A percentile compares a stretch with the other conserved stretches of the same genome.
Evolutionary conservation across 2,888 invertebrate species (phyloP).

Genomic region (Catocala fraxini): DNA sequence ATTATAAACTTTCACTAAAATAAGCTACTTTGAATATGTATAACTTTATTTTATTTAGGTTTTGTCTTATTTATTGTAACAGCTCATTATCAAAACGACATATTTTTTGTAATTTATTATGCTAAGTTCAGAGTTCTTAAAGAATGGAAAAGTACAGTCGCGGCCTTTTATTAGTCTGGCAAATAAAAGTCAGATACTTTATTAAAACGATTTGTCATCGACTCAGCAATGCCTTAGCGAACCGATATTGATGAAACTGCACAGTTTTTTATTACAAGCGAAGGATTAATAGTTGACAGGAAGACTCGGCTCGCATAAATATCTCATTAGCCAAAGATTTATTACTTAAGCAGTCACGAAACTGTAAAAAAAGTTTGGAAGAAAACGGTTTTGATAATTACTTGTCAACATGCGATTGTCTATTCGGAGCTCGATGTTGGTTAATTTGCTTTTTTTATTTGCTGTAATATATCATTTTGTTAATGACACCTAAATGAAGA

Average conservation of each 20-base stretch:
- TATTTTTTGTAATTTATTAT: slow-evolving; percentile 20
- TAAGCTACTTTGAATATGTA: slow-evolving; percentile 4
- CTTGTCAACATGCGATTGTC: slow-evolving; percentile 86
- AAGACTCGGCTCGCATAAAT: slow-evolving; percentile 81
- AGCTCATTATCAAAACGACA: slow-evolving; percentile 17
- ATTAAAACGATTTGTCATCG: slow-evolving; percentile 51
- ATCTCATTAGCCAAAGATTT: slow-evolving; percentile 86
- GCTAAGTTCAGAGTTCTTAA: slow-evolving; percentile 9
- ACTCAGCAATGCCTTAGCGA: slow-evolving; percentile 33
- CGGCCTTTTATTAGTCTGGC: slow-evolving; percentile 14
- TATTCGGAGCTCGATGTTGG: slow-evolving; percentile 73
- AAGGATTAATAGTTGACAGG: slow-evolving; percentile 84
- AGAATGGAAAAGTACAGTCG: slow-evolving; percentile 30
- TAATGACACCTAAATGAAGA: slow-evolving; percentile 83
- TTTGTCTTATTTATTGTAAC: slow-evolving; percentile 17
- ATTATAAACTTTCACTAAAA: slow-evolving; percentile 22
- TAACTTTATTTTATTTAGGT: slow-evolving; percentile 11
- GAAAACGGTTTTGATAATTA: slow-evolving; percentile 83
- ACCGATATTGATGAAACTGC: slow-evolving; percentile 69
- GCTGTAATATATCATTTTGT: slow-evolving; percentile 82
- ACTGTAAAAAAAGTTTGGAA: slow-evolving; percentile 79
- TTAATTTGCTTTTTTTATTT: slow-evolving; percentile 80
- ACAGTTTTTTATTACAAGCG: slow-evolving; percentile 67
- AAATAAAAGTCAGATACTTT: slow-evolving; percentile 41
- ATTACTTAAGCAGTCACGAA: slow-evolving; percentile 83